These are phyloP conservation scores for Sympetrum striolatum DNA, from an alignment of 2,888 invertebrate genomes.

Conservation along the genomic window DNA sequence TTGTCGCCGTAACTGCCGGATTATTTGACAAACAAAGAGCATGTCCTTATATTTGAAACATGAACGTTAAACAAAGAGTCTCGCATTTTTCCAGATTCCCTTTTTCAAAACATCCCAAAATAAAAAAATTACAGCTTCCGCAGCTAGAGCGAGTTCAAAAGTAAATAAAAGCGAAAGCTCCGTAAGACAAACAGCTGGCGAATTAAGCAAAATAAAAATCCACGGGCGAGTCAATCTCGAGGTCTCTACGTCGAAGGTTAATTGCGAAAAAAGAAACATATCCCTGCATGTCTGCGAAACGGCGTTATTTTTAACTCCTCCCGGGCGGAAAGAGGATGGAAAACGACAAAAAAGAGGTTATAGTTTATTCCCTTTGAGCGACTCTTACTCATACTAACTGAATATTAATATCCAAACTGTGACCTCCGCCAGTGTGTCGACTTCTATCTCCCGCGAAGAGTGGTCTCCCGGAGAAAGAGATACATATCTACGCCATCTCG, in stretches of 20 bases:
- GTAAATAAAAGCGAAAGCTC: neutral
- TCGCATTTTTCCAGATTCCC: no score
- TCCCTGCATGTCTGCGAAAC: neutral
- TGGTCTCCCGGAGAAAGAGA: neutral
- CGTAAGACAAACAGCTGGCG: neutral
- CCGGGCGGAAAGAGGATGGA: neutral
- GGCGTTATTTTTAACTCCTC: neutral
- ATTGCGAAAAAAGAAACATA: neutral
- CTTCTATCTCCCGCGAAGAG: neutral
- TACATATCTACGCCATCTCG: slow-evolving; percentile 38
- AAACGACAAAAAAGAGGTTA: neutral
- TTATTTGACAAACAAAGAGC: no score
- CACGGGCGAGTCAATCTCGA: neutral
- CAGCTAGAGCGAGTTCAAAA: neutral
- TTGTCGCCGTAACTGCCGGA: no score
- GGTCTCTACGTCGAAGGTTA: neutral
- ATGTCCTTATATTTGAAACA: no score
- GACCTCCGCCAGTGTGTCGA: neutral
- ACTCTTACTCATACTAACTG: slow-evolving; percentile 27
- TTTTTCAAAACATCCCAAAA: no score
- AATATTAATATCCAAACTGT: slow-evolving; percentile 29
- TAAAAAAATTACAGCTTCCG: no score
- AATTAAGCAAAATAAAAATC: neutral
- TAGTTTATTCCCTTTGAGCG: neutral
- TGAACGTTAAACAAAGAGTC: no score